Evolutionary conservation across 2,888 invertebrate genomes (phyloP), one percentile per base, ranked within the genome.

Genomic region (Argyresthia goedartella): DNA sequence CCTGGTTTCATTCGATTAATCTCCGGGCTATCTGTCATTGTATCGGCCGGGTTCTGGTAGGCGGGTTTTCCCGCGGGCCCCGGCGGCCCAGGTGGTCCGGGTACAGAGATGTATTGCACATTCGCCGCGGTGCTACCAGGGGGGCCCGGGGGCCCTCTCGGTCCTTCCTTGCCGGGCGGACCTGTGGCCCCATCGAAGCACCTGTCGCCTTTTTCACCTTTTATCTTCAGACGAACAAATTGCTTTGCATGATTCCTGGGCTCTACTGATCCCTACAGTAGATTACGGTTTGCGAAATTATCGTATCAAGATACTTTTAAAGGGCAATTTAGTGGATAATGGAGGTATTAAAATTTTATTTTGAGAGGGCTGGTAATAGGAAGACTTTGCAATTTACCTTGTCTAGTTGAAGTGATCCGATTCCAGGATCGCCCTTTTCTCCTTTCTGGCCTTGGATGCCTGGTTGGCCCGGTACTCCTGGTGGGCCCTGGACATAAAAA

Each of bases 31-130:
- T 84, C 85, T 49, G 84, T 81, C 66, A 81, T 67, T 58, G 76
- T 73, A 67, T 84, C 81, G 14, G 66, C 60, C 43, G 79, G 76
- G 58, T 76, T 76, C 11, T 68, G 62, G 51, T 63, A 69, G 46
- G 65, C 66, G 64, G 74, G 9, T 63, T 61, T 59, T 1, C 72
- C 74, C 0, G 91, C 92, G 0, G 91, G 88, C 1, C 93, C 93
- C 0, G 93, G 92, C 0, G 91, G 90, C 6, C 92, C 92, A 1
- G 92, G 91, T 0, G 91, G 90, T 0, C 95, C 95, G 0, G 93
- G 92, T 44, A 93, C 91, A 8, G 93, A 91, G 57, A 93, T 86
- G 72, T 92, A 93, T 62, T 91, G 88, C 52, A 88, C 81, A 53
- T 77, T 81, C 39, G 88, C 84, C 58, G 88, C 78, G 1, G 80